phyloP scores from a whole-genome alignment of 2,113 vertebrate species.

The Colius striatus region DNA sequence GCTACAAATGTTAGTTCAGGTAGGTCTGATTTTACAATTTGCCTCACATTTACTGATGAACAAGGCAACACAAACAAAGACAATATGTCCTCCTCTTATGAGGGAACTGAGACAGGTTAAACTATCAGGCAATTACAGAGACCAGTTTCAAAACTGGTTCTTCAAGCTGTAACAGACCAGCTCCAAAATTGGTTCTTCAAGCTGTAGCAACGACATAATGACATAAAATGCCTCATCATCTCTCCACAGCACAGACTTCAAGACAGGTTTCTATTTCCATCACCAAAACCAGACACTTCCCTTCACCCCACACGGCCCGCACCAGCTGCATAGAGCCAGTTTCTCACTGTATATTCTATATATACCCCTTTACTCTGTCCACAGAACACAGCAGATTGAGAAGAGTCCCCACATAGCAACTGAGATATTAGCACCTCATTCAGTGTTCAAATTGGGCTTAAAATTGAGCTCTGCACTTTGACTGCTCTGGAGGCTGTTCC shows the following conservation, averaged over 20 bases:
- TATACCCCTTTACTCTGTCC: not conserved
- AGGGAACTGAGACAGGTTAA: not conserved
- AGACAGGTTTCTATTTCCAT: not conserved
- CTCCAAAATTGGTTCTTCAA: not conserved
- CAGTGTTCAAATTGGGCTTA: not conserved
- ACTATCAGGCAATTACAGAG: not conserved
- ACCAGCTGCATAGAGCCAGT: not conserved
- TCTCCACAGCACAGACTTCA: not conserved
- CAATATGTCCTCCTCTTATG: not conserved
- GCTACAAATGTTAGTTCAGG: not conserved
- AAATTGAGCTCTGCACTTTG: not conserved
- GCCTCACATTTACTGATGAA: not conserved
- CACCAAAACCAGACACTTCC: not conserved
- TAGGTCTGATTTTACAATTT: not conserved
- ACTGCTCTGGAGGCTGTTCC: not conserved
- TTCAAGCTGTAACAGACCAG: not conserved
- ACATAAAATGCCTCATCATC: not conserved
- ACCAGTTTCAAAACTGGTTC: not conserved
- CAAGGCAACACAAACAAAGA: not conserved
- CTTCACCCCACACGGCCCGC: not conserved
- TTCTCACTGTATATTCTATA: not conserved
- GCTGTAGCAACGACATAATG: not conserved
- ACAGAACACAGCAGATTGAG: not conserved
- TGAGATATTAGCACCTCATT: not conserved
- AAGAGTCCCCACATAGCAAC: not conserved